Evolutionary conservation across 92 coral and sea anemone genomes (phyloP), one percentile per base, ranked within the genome.

Genomic region (Diadumene lineata): DNA sequence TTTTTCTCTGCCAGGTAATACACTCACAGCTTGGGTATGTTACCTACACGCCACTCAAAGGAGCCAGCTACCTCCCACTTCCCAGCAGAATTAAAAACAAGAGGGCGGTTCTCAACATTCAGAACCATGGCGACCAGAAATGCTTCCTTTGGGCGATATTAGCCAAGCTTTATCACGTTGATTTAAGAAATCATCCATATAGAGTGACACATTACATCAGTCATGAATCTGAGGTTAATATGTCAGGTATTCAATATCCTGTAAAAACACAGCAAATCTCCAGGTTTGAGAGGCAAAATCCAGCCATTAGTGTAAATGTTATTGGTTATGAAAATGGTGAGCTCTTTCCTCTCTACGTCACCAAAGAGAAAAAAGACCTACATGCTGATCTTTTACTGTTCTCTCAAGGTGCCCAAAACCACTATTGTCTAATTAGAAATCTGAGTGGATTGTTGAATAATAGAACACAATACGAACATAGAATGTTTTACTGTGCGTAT

Each of bases 101-200:
- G 66, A 82, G 82, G 61, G 88, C 88, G 38, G 69, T 87, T 24
- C 64, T 83, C 31, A 75, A 87, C 60, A 33, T 83, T 24, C 83
- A 83, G 63, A 83, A 87, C 43, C n/a, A n/a, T n/a, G 13, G 33
- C 0, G 88, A 82, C 30, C 18, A 74, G 31, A 79, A 74, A n/a
- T 75, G 88, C 34, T 70, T 87, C 29, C 13, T 75, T 85, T n/a
- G n/a, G n/a, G n/a, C n/a, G n/a, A n/a, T n/a, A n/a, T 16, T 31
- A 30, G 69, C 44, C 2, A 27, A 21, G 79, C 75, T 77, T 43
- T 78, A 87, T 27, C 91, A 81, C 23, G 76, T n/a, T n/a, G n/a
- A n/a, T n/a, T n/a, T 26, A 17, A 33, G 51, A 33, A 34, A 29
- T 13, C 31, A 73, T 9, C 43, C 82, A 0, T 7, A 65, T 3